These are phyloP conservation scores for Aelia acuminata DNA, from an alignment of 2,888 invertebrate species.

Conservation along the genomic window DNA sequence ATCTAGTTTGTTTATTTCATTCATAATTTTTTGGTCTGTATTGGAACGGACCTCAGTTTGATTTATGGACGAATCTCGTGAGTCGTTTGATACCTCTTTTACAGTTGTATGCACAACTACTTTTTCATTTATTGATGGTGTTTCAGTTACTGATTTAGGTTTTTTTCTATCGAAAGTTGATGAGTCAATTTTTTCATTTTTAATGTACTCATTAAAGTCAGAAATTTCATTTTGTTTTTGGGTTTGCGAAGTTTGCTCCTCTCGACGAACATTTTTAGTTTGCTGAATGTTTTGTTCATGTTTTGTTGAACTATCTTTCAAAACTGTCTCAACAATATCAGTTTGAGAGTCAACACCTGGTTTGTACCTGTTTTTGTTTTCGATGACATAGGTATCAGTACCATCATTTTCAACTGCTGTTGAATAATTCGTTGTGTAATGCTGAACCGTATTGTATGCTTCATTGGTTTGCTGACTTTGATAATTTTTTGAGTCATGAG, in stretches of 20 bases:
- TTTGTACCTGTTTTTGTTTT: not conserved
- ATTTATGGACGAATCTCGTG: not conserved
- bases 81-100: not conserved
- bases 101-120: not conserved
- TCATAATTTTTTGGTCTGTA: constrained; percentile 75
- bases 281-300: not conserved
- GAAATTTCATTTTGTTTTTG: constrained; percentile 8
- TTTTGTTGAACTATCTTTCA: not conserved
- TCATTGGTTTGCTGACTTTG: not conserved
- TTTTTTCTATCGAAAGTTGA: not conserved
- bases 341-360: not conserved
- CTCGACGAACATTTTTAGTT: not conserved
- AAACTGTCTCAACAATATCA: not conserved
- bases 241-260: not conserved
- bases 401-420: not conserved
- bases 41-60: constrained; percentile 1
- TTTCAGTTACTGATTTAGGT: constrained; percentile 1
- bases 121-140: not conserved
- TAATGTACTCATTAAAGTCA: constrained; percentile 17
- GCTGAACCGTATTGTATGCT: not conserved
- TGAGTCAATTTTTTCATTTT: constrained; percentile 49
- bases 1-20: constrained; percentile 75
- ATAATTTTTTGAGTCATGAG: constrained; percentile 3
- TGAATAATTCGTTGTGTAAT: not conserved
- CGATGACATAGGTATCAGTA: not conserved